phyloP scores from a whole-genome alignment of 2,888 invertebrate species.

The Drosophila parthenogenetica region DNA sequence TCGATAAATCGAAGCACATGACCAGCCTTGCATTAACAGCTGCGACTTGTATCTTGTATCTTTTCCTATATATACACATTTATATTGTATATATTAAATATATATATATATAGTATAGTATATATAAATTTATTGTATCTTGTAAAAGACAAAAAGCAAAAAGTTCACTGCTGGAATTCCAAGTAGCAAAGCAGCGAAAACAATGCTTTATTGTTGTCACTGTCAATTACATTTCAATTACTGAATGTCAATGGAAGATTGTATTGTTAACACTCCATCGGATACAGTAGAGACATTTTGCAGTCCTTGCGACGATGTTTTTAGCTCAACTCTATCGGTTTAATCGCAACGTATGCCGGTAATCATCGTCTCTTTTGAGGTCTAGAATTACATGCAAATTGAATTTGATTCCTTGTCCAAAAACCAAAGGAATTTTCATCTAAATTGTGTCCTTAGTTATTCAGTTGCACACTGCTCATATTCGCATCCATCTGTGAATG shows the following conservation, averaged over 20 bases:
- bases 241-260: constrained; percentile 9
- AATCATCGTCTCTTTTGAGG: constrained; percentile 1
- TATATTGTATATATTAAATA: neutral
- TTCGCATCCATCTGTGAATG: constrained; percentile 12
- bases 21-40: constrained; percentile 70
- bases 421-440: no score
- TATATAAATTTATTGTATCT: constrained; percentile 9
- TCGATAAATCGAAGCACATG: constrained; percentile 78
- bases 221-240: constrained; percentile 31
- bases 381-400: constrained; percentile 17
- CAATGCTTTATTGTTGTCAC: constrained; percentile 9
- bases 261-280: neutral
- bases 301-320: neutral
- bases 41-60: constrained; percentile 47
- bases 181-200: neutral
- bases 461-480: no score
- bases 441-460: constrained; percentile 2
- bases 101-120: no score
- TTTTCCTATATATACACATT: neutral
- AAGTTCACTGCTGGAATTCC: neutral
- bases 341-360: neutral
- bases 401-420: constrained; percentile 18
- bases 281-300: neutral
- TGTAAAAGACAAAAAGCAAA: constrained; percentile 31
- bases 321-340: no score